Evolutionary conservation across 2,888 invertebrate species (phyloP).

Genomic region (Pteria penguin): DNA sequence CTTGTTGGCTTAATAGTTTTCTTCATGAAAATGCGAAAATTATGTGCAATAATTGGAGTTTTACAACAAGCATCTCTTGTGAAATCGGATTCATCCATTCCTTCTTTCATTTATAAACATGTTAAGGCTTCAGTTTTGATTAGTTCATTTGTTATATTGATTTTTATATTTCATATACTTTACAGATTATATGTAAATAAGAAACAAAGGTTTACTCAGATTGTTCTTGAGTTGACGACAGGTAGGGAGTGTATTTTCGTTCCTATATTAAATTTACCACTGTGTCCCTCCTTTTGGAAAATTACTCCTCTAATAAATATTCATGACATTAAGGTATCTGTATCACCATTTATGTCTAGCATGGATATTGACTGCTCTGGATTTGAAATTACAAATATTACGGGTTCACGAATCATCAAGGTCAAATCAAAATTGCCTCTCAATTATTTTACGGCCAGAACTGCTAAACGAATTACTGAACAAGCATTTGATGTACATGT

Average conservation of each 20-base stretch:
- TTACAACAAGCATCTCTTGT: not conserved
- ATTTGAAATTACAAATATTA: not conserved
- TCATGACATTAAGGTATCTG: not conserved
- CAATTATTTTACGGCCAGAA: not conserved
- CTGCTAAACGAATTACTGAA: not conserved
- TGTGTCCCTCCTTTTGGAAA: conserved; percentile 13
- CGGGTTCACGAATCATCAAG: not conserved
- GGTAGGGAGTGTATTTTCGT: conserved; percentile 2
- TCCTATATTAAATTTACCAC: not conserved
- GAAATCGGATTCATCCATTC: conserved; percentile 5
- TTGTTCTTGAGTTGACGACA: conserved; percentile 3
- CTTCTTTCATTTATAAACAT: conserved; percentile 11
- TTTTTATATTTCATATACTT: not conserved
- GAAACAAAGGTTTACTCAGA: not conserved
- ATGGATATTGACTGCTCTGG: not conserved
- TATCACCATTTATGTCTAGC: not conserved
- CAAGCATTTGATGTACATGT: conserved; percentile 8
- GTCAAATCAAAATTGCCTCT: not conserved
- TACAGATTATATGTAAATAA: not conserved
- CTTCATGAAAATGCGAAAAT: conserved; percentile 1
- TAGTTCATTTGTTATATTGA: not conserved
- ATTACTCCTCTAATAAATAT: not conserved
- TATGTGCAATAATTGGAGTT: not conserved
- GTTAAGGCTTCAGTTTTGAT: not conserved
- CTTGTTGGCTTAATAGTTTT: not conserved